phyloP scores from a whole-genome alignment of 2,113 vertebrate species.

The Oophaga pumilio region DNA sequence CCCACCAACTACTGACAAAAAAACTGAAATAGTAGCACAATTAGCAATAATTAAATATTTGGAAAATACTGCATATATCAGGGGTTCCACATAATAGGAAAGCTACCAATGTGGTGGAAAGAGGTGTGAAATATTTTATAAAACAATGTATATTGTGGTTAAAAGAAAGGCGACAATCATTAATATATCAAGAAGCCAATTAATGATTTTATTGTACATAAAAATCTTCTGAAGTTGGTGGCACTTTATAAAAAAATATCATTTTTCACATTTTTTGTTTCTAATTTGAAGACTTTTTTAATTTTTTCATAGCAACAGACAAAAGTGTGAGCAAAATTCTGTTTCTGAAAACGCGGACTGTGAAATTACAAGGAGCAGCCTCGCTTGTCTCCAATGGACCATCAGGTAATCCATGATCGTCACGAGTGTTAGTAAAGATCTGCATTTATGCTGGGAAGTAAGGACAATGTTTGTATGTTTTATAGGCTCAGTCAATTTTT shows the following conservation, averaged over 20 bases:
- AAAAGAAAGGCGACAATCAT: too few species aligned
- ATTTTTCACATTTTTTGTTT: not conserved
- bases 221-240: not conserved
- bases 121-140: too few species aligned
- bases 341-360: constrained; percentile 66
- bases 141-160: too few species aligned
- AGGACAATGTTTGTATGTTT: not conserved
- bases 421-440: not conserved
- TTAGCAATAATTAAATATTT: too few species aligned
- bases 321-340: constrained; percentile 65
- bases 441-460: not conserved
- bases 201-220: too few species aligned
- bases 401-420: constrained; percentile 61
- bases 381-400: constrained; percentile 69
- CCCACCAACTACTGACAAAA: too few species aligned
- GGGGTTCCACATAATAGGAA: too few species aligned
- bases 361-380: constrained; percentile 60
- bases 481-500: constrained; percentile 70
- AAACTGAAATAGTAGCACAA: too few species aligned
- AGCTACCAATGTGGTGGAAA: too few species aligned
- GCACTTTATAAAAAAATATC: not conserved
- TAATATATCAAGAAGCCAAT: too few species aligned
- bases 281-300: not conserved
- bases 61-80: too few species aligned
- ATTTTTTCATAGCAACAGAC: constrained; percentile 62